phyloP scores from a whole-genome alignment of 1,140 invertebrate species.

The Maniola jurtina region DNA sequence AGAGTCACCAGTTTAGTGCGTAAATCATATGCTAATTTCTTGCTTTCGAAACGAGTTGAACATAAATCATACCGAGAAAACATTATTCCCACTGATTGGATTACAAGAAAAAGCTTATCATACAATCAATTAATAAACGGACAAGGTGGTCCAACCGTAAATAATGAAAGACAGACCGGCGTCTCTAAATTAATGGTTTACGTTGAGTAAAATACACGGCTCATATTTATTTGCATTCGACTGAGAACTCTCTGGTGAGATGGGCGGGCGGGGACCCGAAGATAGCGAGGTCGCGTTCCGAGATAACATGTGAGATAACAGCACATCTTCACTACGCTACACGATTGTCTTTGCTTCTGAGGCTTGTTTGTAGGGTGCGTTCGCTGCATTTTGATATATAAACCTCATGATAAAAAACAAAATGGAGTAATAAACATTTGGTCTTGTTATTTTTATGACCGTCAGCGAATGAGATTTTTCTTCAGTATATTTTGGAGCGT shows the following conservation, averaged over 20 bases:
- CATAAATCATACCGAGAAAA: slow-evolving; percentile 27
- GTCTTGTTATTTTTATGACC: too few relatives aligned
- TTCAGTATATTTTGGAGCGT: too few relatives aligned
- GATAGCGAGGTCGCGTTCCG: slow-evolving; percentile 64
- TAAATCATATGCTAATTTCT: slow-evolving; percentile 22
- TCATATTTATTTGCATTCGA: slow-evolving; percentile 60
- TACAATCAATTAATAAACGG: slow-evolving; percentile 50
- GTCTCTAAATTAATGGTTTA: slow-evolving; percentile 61
- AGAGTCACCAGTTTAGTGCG: slow-evolving; percentile 11
- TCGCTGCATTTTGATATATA: slow-evolving; percentile 24
- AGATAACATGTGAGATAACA: slow-evolving; percentile 60
- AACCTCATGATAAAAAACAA: neutral
- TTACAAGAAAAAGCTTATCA: slow-evolving; percentile 48
- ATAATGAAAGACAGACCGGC: slow-evolving; percentile 59
- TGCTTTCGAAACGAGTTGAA: slow-evolving; percentile 20
- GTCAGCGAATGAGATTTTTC: too few relatives aligned
- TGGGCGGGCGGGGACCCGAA: slow-evolving; percentile 50
- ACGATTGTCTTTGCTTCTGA: slow-evolving; percentile 51
- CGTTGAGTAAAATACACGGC: slow-evolving; percentile 35
- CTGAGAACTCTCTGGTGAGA: slow-evolving; percentile 51
- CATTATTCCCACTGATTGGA: slow-evolving; percentile 25
- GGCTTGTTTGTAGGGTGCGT: slow-evolving; percentile 23
- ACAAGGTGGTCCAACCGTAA: slow-evolving; percentile 58
- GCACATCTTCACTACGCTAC: slow-evolving; percentile 50
- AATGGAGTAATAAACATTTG: too few relatives aligned